phyloP scores from a whole-genome alignment of 2,797 vertebrate species.

The Galaxias olidus region DNA sequence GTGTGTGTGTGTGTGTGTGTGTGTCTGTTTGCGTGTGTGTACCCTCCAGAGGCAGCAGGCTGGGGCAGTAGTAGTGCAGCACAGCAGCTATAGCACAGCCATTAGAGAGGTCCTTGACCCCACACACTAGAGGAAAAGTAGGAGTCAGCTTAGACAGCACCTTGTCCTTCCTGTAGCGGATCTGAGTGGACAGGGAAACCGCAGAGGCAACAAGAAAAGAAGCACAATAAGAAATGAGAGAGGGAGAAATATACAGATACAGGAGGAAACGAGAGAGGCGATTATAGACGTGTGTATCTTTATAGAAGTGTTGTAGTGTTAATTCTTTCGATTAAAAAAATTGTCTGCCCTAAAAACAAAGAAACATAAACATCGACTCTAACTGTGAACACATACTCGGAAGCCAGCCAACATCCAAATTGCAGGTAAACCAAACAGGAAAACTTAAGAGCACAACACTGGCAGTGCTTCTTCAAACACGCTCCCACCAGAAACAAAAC shows the following conservation, averaged over 20 bases:
- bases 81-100: constrained; percentile 85
- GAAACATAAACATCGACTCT: background rate
- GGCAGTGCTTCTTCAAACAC: background rate
- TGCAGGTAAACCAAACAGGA: background rate
- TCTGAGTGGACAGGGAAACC: constrained; percentile 63
- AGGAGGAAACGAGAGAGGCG: background rate
- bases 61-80: constrained; percentile 87
- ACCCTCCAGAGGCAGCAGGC: constrained; percentile 85
- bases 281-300: background rate
- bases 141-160: constrained; percentile 84
- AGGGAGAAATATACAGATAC: background rate
- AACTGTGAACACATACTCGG: background rate
- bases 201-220: background rate
- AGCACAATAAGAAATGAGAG: background rate
- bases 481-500: constrained; percentile 33
- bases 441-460: background rate
- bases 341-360: background rate
- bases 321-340: too few relatives aligned
- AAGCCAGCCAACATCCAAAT: constrained; percentile 16
- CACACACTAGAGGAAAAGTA: constrained; percentile 82
- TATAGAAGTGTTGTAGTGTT: background rate
- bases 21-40: constrained; percentile 39
- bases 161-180: constrained; percentile 92
- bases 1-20: constrained; percentile 20
- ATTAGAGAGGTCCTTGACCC: constrained; percentile 86